phyloP scores from a whole-genome alignment of 1,140 invertebrate genomes.

The Cotesia vestalis region DNA sequence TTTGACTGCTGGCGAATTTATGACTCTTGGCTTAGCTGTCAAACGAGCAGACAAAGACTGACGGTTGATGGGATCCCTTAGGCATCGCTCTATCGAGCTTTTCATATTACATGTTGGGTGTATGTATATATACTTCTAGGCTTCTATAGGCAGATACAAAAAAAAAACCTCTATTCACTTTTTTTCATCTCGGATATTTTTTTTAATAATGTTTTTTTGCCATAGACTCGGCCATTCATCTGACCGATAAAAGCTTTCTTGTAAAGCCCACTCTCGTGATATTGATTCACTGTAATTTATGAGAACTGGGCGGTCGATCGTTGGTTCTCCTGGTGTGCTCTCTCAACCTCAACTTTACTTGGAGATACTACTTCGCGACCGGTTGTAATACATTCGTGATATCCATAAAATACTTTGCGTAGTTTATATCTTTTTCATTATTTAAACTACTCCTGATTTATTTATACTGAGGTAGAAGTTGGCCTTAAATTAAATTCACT shows the following conservation, averaged over 20 bases:
- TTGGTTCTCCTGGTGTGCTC: conserved; percentile 12
- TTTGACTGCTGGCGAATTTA: conserved; percentile 41
- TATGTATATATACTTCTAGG: not conserved
- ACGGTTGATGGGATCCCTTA: not conserved
- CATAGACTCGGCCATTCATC: conserved; percentile 11
- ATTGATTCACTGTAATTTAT: conserved; percentile 50
- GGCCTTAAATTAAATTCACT: not conserved
- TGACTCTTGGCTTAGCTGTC: conserved; percentile 18
- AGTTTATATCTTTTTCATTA: not conserved
- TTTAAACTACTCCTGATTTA: too few relatives aligned
- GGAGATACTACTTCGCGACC: conserved; percentile 18
- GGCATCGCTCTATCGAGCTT: conserved; percentile 7
- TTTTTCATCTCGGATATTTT: not conserved
- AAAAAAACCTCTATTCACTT: conserved; percentile 3
- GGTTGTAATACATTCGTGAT: conserved; percentile 30
- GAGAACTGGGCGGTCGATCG: conserved; percentile 35
- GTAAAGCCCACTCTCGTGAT: conserved; percentile 43
- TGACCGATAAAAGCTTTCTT: conserved; percentile 45
- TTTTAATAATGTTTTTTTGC: conserved; percentile 5
- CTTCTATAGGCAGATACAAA: not conserved
- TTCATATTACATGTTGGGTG: not conserved
- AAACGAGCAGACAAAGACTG: conserved; percentile 10
- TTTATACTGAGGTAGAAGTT: not conserved
- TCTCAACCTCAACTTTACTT: conserved; percentile 24
- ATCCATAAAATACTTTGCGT: not conserved